phyloP scores from a whole-genome alignment of 2,888 invertebrate genomes.

The Drosophila macrospina region DNA sequence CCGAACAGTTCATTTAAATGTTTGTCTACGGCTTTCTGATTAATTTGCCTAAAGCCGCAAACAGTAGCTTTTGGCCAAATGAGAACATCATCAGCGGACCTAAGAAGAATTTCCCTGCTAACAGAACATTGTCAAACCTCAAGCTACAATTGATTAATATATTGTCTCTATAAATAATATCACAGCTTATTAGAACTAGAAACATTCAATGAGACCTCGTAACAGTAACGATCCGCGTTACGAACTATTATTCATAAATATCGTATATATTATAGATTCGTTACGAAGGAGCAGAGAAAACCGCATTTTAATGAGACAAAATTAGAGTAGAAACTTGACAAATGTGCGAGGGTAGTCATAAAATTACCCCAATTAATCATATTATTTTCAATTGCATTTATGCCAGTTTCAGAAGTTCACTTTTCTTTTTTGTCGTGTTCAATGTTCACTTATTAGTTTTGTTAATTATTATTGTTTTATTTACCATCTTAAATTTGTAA shows the following conservation, averaged over 20 bases:
- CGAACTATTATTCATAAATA: neutral
- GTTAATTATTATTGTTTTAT: too few relatives aligned
- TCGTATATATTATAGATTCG: neutral
- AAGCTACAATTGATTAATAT: too few relatives aligned
- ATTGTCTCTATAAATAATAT: neutral
- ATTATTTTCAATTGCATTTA: too few relatives aligned
- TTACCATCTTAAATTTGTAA: too few relatives aligned
- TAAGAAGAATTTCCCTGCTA: too few relatives aligned
- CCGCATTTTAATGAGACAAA: neutral
- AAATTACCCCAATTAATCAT: neutral
- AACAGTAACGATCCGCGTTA: too few relatives aligned
- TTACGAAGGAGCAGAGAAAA: neutral
- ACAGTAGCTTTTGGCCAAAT: slow-evolving; percentile 9
- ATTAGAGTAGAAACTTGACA: neutral
- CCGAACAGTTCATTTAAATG: slow-evolving; percentile 41
- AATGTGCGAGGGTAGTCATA: slow-evolving; percentile 4
- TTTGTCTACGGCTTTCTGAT: slow-evolving; percentile 48
- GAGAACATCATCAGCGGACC: neutral
- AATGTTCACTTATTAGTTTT: too few relatives aligned
- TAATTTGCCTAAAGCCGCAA: slow-evolving; percentile 27
- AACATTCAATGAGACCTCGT: too few relatives aligned
- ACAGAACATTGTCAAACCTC: too few relatives aligned
- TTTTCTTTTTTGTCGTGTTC: too few relatives aligned
- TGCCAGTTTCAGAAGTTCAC: too few relatives aligned
- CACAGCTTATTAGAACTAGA: neutral